phyloP scores from a whole-genome alignment of 2,797 vertebrate genomes.

The Ciconia nigra region DNA sequence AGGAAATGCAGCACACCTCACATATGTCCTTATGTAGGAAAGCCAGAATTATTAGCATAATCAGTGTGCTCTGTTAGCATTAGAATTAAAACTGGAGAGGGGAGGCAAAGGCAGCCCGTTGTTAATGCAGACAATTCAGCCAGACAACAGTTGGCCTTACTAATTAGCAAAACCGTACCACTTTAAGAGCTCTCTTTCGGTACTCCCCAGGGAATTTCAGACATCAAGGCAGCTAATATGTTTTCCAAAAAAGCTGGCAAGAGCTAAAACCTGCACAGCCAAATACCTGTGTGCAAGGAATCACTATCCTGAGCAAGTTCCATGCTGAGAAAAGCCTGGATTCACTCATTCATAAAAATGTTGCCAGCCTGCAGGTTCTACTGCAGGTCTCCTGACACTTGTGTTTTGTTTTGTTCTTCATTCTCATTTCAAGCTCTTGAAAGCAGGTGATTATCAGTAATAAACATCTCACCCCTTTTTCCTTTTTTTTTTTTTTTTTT shows the following conservation, averaged over 20 bases:
- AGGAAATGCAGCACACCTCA: conserved; percentile 36
- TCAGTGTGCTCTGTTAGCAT: conserved; percentile 61
- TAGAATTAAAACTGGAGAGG: conserved; percentile 42
- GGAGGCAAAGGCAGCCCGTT: conserved; percentile 18
- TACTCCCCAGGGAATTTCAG: conserved; percentile 38
- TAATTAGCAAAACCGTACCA: conserved; percentile 61
- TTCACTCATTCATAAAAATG: conserved; percentile 19
- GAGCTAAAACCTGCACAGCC: not conserved
- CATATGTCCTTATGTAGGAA: conserved; percentile 48
- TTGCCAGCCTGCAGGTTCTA: not conserved
- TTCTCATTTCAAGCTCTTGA: not conserved
- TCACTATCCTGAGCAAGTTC: not conserved
- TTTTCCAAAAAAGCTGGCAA: conserved; percentile 34
- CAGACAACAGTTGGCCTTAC: conserved; percentile 66
- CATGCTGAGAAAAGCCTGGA: not conserved
- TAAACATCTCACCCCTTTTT: not conserved
- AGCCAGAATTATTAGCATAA: conserved; percentile 71
- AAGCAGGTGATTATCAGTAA: not conserved
- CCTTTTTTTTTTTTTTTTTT: not conserved
- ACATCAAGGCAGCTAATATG: not conserved
- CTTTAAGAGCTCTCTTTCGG: conserved; percentile 48
- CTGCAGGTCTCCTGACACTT: not conserved
- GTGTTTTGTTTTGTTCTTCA: not conserved
- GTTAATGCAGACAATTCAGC: conserved; percentile 41
- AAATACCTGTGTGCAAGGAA: not conserved